Evolutionary conservation across 2,888 invertebrate genomes (phyloP), one percentile per base, ranked within the genome.

Genomic region (Acleris literana): DNA sequence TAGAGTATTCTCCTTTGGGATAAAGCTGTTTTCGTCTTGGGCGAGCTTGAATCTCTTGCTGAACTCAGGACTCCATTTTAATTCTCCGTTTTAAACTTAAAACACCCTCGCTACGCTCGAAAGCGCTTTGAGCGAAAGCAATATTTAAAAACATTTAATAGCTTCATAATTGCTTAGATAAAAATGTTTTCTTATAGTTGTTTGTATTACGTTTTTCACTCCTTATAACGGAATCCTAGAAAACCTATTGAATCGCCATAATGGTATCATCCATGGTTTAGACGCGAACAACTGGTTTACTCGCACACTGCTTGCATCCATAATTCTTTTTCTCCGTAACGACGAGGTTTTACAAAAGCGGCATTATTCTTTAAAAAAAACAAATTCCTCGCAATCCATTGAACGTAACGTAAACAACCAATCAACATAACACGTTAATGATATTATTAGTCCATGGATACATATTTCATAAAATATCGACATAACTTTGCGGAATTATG

Each of bases 211-310:
- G 2, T 13, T 46, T 17, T 46, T 46, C 2, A 16, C 17, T 46
- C 17, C 17, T 22, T 16, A 13, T 20, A 56, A 7, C 60, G 66
- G 70, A 76, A 75, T 79, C 79, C 74, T 75, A 85, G 81, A 79
- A 82, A 85, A 82, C 75, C 83, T 69, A 84, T 86, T 86, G 82
- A 85, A 84, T 84, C 13, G 39, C 39, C 39, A 83, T 80, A 81
- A 83, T 85, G 81, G 86, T 84, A 73, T 54, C 29, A 77, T 73
- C 71, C 64, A 68, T 72, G 76, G 65, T 75, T 76, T 76, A 70
- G 67, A 63, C 57, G 68, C 64, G 69, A 84, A 85, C 83, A 85
- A 82, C 75, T 79, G 65, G 81, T 77, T 77, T 76, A 68, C 68
- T 72, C 69, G 73, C 68, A 64, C 64, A 63, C 56, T 25, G 55